Conservation (phyloP, 2,797 vertebrate species). For the Falco novaeseelandiae region DNA sequence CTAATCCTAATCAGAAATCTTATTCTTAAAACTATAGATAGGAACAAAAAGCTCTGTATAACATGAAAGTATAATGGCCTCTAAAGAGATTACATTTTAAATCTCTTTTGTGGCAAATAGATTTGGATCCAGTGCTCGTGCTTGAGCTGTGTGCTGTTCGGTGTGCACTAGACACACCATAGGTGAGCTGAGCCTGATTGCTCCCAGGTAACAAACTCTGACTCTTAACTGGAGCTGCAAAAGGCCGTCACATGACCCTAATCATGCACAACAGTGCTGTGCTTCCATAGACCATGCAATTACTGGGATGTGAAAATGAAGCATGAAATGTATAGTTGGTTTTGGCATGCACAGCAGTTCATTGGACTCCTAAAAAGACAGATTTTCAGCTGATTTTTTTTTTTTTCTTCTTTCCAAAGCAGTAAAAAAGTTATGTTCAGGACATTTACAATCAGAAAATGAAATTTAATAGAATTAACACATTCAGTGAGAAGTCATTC, state of each 20-base stretch:
- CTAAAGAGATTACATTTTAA: background rate
- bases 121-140: background rate
- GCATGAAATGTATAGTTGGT: background rate
- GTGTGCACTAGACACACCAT: rapidly evolving
- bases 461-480: background rate
- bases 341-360: background rate
- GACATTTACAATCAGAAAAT: background rate
- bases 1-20: background rate
- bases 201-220: background rate
- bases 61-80: background rate
- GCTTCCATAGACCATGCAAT: background rate
- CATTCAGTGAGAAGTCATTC: background rate
- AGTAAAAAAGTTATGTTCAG: background rate
- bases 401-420: background rate
- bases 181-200: background rate
- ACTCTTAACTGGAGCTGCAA: background rate
- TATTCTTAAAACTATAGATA: background rate
- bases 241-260: background rate
- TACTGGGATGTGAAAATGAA: background rate
- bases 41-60: background rate
- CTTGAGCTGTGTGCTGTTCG: background rate
- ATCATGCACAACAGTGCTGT: background rate
- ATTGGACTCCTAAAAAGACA: background rate
- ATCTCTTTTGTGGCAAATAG: background rate
- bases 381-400: background rate